Percentiles rank a stretch among this genome's conserved stretches.
These are phyloP conservation scores for Phanerotoma sp. DNA, from an alignment of 2,888 invertebrate genomes.

Conservation along the genomic window DNA sequence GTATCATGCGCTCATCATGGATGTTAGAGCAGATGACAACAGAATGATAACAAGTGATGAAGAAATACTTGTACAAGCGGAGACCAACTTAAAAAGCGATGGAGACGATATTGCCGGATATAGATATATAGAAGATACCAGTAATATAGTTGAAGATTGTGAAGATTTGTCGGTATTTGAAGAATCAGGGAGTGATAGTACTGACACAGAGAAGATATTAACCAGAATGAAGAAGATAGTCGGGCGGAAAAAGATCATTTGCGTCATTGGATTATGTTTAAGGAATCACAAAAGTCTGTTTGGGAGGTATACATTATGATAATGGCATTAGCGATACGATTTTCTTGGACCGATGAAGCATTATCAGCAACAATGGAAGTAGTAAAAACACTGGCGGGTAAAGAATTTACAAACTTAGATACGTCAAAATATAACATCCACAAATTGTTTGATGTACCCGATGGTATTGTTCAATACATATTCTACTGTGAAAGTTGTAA, in stretches of 20 bases:
- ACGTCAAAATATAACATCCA: conserved; percentile 15
- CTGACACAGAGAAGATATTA: no score
- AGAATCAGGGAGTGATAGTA: no score
- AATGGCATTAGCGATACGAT: conserved; percentile 15
- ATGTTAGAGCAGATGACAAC: no score
- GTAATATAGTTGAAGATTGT: no score
- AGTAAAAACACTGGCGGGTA: conserved; percentile 18
- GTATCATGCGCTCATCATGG: no score
- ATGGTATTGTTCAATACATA: conserved; percentile 8
- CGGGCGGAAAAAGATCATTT: no score
- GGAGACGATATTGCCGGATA: no score
- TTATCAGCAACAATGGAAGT: conserved; percentile 8
- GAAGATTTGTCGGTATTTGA: no score
- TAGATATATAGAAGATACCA: no score
- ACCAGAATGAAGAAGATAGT: neutral
- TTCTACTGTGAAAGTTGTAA: conserved; percentile 16
- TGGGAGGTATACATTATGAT: conserved; percentile 14
- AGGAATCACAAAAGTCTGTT: conserved; percentile 14
- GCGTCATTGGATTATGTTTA: conserved; percentile 5
- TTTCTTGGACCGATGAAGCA: conserved; percentile 16
- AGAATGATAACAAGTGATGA: no score
- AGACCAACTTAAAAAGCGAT: no score
- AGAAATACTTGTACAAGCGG: no score
- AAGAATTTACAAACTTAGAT: conserved; percentile 16
- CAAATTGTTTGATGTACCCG: conserved; percentile 15